Conservation (phyloP, 1,140 invertebrate species). For the Drosophila grimshawi region DNA sequence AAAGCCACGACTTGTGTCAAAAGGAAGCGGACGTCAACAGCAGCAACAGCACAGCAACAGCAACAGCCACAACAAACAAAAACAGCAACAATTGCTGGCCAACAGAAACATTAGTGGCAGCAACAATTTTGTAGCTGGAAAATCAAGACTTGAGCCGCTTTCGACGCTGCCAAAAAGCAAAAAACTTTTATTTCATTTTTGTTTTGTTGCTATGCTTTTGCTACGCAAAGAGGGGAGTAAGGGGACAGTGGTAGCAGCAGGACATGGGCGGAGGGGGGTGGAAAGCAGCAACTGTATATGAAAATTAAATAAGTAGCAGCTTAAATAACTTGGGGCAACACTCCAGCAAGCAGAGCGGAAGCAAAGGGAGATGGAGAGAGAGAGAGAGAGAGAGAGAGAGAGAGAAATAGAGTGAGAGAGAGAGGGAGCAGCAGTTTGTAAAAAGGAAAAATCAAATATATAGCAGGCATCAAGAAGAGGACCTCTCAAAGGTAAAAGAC, state of each 20-base stretch:
- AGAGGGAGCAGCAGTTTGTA: background rate
- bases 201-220: background rate
- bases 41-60: background rate
- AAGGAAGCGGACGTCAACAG: background rate
- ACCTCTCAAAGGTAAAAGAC: constrained; percentile 5
- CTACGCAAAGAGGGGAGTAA: too few relatives aligned
- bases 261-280: background rate
- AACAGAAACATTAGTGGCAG: constrained; percentile 11
- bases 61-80: constrained; percentile 14
- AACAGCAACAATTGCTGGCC: constrained; percentile 10
- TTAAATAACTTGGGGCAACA: constrained; percentile 64
- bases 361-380: constrained; percentile 31
- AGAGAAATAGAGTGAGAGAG: background rate
- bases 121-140: constrained; percentile 28
- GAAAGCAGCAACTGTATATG: constrained; percentile 66
- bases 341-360: constrained; percentile 18
- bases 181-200: constrained; percentile 22
- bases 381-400: constrained; percentile 1
- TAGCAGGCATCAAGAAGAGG: constrained; percentile 39
- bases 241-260: constrained; percentile 12
- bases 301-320: constrained; percentile 80
- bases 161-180: constrained; percentile 11
- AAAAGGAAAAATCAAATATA: constrained; percentile 32
- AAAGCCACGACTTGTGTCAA: constrained; percentile 12
- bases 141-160: constrained; percentile 25